phyloP scores from a whole-genome alignment of 2,888 invertebrate species.

The Anorthoa munda region DNA sequence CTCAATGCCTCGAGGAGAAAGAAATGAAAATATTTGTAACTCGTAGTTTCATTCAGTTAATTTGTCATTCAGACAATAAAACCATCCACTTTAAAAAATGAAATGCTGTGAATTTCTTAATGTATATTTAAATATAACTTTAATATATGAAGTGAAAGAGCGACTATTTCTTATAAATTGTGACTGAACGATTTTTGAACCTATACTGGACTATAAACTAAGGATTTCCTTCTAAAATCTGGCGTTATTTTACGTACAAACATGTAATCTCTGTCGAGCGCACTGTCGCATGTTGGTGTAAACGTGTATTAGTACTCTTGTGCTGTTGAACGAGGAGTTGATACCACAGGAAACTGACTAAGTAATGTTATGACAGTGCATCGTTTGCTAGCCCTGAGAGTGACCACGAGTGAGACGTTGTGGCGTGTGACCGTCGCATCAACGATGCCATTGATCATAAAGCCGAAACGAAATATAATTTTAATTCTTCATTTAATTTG shows the following conservation, averaged over 20 bases:
- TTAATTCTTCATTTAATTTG: slow-evolving; percentile 17
- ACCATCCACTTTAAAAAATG: slow-evolving; percentile 67
- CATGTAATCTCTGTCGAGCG: slow-evolving; percentile 67
- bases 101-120: slow-evolving; percentile 79
- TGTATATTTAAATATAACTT: slow-evolving; percentile 70
- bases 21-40: slow-evolving; percentile 39
- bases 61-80: slow-evolving; percentile 75
- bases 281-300: slow-evolving; percentile 65
- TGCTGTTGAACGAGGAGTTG: slow-evolving; percentile 16
- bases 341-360: slow-evolving; percentile 2
- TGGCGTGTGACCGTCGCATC: slow-evolving; percentile 10
- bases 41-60: slow-evolving; percentile 29
- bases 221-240: slow-evolving; percentile 81
- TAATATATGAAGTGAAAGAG: slow-evolving; percentile 71
- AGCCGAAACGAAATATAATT: slow-evolving; percentile 41
- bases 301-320: slow-evolving; percentile 9
- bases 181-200: slow-evolving; percentile 88
- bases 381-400: neutral
- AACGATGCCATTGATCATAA: too few relatives aligned
- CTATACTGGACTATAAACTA: slow-evolving; percentile 83
- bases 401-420: neutral
- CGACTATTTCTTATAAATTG: slow-evolving; percentile 85
- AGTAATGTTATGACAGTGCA: slow-evolving; percentile 15
- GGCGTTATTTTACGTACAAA: slow-evolving; percentile 76
- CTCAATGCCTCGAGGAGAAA: slow-evolving; percentile 39